A percentile compares a stretch with the other conserved stretches of the same genome.
Conservation (phyloP, 2,113 vertebrate species). For the Carassius carassius region DNA sequence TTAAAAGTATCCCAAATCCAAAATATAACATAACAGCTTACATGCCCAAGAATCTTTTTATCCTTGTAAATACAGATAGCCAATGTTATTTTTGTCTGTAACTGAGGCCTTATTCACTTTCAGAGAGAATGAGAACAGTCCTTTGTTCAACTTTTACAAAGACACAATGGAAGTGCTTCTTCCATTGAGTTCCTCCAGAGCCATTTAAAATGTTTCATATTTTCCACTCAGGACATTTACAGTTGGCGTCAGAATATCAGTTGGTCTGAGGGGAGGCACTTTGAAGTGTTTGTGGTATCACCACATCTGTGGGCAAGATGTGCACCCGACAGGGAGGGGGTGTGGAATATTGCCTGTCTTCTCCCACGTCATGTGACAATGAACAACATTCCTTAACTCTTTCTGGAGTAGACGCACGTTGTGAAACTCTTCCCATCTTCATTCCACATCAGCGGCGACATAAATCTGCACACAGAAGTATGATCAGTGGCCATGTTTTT, state of each 20-base stretch:
- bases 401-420: conserved; percentile 59
- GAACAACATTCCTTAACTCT: conserved; percentile 82
- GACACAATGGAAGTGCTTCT: conserved; percentile 35
- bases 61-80: conserved; percentile 5
- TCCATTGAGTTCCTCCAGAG: conserved; percentile 53
- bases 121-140: not conserved
- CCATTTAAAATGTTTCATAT: conserved; percentile 82
- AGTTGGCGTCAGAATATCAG: conserved; percentile 89
- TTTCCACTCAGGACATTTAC: conserved; percentile 93
- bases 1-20: not conserved
- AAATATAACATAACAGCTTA: not conserved
- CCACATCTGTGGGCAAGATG: conserved; percentile 91
- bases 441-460: conserved; percentile 9
- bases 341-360: conserved; percentile 70
- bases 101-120: not conserved
- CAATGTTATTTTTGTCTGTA: not conserved
- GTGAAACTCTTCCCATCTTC: conserved; percentile 41
- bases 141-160: conserved; percentile 24
- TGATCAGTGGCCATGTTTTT: conserved; percentile 23
- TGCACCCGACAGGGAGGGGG: conserved; percentile 57
- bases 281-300: conserved; percentile 88
- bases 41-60: not conserved
- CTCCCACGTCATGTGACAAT: conserved; percentile 83
- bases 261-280: conserved; percentile 87
- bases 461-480: conserved; percentile 36